A percentile compares a stretch with the other conserved stretches of the same genome.
These are phyloP conservation scores for Oryzias woworae DNA, from an alignment of 2,113 vertebrate genomes.

Conservation along the genomic window DNA sequence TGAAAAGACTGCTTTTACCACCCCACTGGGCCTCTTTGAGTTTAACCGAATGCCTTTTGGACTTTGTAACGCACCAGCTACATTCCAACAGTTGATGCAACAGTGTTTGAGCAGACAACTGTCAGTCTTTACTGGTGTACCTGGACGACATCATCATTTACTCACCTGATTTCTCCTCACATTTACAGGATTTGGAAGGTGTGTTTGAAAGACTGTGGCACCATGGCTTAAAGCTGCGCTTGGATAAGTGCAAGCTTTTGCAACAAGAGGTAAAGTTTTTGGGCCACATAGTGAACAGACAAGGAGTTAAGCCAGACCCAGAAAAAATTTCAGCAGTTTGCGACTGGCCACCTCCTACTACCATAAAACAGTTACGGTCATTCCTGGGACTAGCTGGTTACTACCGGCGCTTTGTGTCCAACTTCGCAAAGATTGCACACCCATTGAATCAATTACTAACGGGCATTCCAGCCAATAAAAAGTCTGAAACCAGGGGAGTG, in stretches of 20 bases:
- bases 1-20: neutral
- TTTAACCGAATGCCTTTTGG: neutral
- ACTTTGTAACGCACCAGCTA: neutral
- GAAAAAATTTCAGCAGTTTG: too few relatives aligned
- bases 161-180: too few relatives aligned
- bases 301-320: too few relatives aligned
- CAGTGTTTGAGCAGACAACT: neutral
- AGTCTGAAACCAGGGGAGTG: neutral
- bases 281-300: neutral
- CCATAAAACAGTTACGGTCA: too few relatives aligned
- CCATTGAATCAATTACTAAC: neutral
- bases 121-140: neutral
- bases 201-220: neutral
- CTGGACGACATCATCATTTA: too few relatives aligned
- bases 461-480: neutral
- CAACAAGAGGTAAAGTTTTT: neutral
- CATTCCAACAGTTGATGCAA: neutral
- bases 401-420: too few relatives aligned
- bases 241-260: neutral
- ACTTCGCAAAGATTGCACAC: too few relatives aligned
- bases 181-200: neutral
- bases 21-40: neutral
- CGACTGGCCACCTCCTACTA: too few relatives aligned
- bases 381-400: too few relatives aligned
- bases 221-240: conserved; percentile 20